Evolutionary conservation across 1,140 invertebrate genomes (phyloP).

Genomic region (Choristoneura fumiferana): DNA sequence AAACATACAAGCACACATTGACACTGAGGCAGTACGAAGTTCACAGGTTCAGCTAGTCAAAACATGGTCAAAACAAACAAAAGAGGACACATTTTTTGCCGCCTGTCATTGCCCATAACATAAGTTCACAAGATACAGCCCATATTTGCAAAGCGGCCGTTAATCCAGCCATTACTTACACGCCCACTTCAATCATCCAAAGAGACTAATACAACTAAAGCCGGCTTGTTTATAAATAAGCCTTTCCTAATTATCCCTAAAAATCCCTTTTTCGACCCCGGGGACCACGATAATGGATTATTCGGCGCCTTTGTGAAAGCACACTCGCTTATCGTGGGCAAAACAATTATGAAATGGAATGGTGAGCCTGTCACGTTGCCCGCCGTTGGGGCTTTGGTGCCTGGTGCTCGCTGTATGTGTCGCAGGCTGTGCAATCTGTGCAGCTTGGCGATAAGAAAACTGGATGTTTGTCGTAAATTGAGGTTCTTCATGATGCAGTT

Average conservation of each 20-base stretch:
- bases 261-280: neutral
- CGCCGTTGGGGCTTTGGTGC: no score
- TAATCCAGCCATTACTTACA: neutral
- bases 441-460: no score
- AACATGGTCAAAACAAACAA: neutral
- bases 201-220: constrained; percentile 6
- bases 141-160: neutral
- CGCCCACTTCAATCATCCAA: neutral
- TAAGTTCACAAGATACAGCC: neutral
- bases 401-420: no score
- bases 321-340: constrained; percentile 1
- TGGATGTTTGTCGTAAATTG: no score
- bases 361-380: no score
- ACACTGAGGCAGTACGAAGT: no score
- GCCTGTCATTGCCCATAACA: neutral
- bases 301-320: neutral
- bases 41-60: neutral
- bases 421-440: no score
- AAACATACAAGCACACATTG: no score
- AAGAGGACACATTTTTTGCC: neutral
- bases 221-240: constrained; percentile 2
- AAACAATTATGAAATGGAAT: constrained; percentile 18
- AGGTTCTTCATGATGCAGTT: no score
- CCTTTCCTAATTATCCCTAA: constrained; percentile 17
- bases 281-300: constrained; percentile 12